These are phyloP conservation scores for Grammomys surdaster DNA, from an alignment of 2,113 vertebrate genomes.

Conservation along the genomic window DNA sequence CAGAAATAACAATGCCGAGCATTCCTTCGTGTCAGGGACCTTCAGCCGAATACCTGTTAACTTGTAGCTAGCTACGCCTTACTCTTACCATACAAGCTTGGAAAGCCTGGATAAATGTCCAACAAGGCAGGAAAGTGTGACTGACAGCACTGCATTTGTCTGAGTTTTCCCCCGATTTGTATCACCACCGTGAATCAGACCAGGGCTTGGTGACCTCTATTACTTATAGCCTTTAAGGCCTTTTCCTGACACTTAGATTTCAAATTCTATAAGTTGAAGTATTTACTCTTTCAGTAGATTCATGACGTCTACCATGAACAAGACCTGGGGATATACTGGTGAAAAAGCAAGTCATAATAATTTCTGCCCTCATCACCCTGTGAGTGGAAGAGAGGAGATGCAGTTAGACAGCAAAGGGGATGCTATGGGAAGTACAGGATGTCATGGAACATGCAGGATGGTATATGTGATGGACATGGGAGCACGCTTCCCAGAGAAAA, in stretches of 20 bases:
- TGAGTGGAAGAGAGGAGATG: background rate
- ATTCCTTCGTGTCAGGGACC: background rate
- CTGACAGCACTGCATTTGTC: background rate
- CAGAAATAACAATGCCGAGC: conserved; percentile 14
- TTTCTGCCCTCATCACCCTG: background rate
- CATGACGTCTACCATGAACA: background rate
- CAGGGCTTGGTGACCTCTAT: background rate
- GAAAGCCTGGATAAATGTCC: background rate
- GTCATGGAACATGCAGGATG: background rate
- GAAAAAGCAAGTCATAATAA: background rate
- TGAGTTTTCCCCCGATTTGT: background rate
- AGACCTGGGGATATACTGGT: background rate
- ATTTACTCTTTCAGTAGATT: background rate
- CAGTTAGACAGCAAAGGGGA: background rate
- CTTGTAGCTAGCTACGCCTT: background rate
- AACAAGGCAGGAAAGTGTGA: background rate
- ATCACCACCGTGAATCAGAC: background rate
- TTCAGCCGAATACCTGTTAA: background rate
- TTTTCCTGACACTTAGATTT: background rate
- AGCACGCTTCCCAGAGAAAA: background rate
- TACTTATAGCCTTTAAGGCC: background rate
- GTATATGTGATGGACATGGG: background rate
- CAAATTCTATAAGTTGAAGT: background rate
- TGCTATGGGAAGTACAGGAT: background rate
- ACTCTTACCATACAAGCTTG: background rate